Conservation (phyloP, 1,140 invertebrate genomes). For the Lamellibrachia luymesi region DNA sequence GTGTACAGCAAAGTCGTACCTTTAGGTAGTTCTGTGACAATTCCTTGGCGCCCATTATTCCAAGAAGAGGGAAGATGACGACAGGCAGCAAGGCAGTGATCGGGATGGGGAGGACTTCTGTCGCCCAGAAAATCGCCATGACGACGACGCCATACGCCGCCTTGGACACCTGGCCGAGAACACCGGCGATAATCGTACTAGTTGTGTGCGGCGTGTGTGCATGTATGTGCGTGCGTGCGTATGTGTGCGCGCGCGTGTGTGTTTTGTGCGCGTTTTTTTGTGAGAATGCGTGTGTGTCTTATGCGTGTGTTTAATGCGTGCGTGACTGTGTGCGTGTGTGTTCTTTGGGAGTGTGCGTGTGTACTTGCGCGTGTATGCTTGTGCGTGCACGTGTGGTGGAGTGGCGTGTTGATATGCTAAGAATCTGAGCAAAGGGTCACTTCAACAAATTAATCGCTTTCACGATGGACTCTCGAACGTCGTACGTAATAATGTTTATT, state of each 20-base stretch:
- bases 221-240: conserved; percentile 16
- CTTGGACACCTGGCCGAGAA: neutral
- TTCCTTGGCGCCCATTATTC: conserved; percentile 38
- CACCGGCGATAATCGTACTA: neutral
- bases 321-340: neutral
- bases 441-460: too few relatives aligned
- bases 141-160: conserved; percentile 70
- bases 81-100: conserved; percentile 79
- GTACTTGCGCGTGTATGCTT: neutral
- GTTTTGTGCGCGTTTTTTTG: neutral
- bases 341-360: neutral
- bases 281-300: neutral
- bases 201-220: neutral
- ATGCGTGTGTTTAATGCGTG: neutral
- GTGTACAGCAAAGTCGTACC: conserved; percentile 27
- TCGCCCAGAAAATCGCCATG: conserved; percentile 81
- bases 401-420: too few relatives aligned
- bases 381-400: neutral
- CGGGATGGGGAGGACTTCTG: conserved; percentile 74
- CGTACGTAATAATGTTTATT: too few relatives aligned
- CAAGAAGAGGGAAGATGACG: conserved; percentile 61
- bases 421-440: too few relatives aligned
- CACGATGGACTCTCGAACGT: too few relatives aligned
- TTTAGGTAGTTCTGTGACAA: conserved; percentile 43
- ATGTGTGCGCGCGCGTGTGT: conserved; percentile 10